Percentiles rank a stretch among this genome's conserved stretches.
Conservation (phyloP, 2,888 invertebrate species). For the Halictus ligatus region DNA sequence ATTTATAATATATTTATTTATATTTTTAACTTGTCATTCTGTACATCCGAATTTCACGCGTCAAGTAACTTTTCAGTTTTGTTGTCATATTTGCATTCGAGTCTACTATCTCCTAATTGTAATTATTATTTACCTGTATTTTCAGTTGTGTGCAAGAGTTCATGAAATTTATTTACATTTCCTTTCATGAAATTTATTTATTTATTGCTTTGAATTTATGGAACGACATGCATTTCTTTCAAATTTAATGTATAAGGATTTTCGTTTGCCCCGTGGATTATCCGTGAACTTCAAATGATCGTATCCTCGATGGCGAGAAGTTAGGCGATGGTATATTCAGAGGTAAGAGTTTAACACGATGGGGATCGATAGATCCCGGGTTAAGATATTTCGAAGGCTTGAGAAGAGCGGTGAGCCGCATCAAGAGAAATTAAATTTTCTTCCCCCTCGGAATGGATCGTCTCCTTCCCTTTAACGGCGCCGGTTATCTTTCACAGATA, state of each 20-base stretch:
- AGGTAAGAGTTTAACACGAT: background rate
- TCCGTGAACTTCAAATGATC: background rate
- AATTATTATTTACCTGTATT: background rate
- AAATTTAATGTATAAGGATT: background rate
- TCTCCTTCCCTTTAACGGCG: conserved; percentile 57
- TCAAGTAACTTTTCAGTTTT: too few relatives aligned
- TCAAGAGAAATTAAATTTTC: conserved; percentile 76
- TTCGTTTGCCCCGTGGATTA: background rate
- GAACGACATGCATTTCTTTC: background rate
- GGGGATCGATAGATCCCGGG: background rate
- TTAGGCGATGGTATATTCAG: background rate
- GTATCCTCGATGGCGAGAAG: background rate
- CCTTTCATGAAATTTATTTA: too few relatives aligned
- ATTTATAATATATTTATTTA: too few relatives aligned
- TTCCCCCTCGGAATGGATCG: conserved; percentile 52
- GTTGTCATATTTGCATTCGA: too few relatives aligned
- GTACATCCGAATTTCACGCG: too few relatives aligned
- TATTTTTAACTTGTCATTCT: background rate
- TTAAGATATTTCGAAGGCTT: conserved; percentile 38
- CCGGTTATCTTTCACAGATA: conserved; percentile 73
- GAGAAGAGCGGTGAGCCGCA: conserved; percentile 41
- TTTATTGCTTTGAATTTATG: background rate
- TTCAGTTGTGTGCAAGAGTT: background rate
- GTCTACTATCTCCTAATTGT: too few relatives aligned
- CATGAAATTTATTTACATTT: too few relatives aligned